Evolutionary conservation across 2,113 vertebrate species (phyloP), one percentile per base, ranked within the genome.

Genomic region (Tupaia chinensis): DNA sequence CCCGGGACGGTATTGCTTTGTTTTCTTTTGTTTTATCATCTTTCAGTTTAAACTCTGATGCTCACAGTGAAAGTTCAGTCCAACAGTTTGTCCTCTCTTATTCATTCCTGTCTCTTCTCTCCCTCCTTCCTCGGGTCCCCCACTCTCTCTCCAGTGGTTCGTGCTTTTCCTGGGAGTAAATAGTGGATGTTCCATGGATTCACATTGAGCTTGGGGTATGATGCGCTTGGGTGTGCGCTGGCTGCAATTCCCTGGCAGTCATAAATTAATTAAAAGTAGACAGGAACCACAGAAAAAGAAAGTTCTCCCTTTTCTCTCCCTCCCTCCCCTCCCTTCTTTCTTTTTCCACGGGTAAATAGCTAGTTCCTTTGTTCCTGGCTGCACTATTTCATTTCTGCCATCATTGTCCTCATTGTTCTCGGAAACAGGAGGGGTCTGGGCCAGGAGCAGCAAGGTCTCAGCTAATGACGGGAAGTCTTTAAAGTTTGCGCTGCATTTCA

Each of bases 401-500:
- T 98, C 98, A 99, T 99, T 99, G 99, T 99, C 98, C 98, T 99
- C 98, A 99, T 99, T 99, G 99, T 99, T 99, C 98, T 98, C 95
- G 14, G 95, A 98, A 99, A 98, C 98, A 99, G 99, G 99, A 99
- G 99, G 98, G 99, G 98, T 99, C 99, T 98, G 98, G 99, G 98
- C 99, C 98, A 98, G 98, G 96, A 99, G 98, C 99, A 99, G 99
- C 99, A 98, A 99, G 99, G 99, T 99, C 99, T 98, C 98, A 98
- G 98, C 99, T 99, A 99, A 99, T 99, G 99, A 99, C 99, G 99
- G 99, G 99, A 99, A 99, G 99, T 99, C 99, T 99, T 99, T 99
- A 99, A 99, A 99, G 99, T 99, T 99, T 99, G 99, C 98, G 97
- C 99, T 97, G 98, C 99, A 99, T 99, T 99, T 99, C 99, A 99